Percentiles rank a stretch among this genome's conserved stretches.
Evolutionary conservation across 2,797 vertebrate species (phyloP).

Genomic region (Pipistrellus nathusii): DNA sequence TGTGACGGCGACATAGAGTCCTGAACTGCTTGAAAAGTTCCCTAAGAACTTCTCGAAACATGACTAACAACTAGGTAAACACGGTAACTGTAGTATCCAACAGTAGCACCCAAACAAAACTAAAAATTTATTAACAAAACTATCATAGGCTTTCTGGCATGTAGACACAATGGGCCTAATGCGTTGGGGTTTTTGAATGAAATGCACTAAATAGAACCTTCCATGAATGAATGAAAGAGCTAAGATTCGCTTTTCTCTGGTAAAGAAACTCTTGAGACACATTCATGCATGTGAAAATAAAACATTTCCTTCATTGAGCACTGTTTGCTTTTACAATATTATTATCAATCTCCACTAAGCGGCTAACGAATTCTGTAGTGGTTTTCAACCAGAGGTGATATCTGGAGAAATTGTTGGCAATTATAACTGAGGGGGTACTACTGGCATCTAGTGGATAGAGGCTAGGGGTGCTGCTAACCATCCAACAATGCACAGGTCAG

Average conservation of each 20-base stretch:
- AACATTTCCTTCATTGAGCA: neutral
- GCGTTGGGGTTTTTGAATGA: conserved; percentile 69
- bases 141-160: neutral
- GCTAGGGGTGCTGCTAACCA: neutral
- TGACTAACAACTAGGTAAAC: neutral
- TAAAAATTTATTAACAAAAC: conserved; percentile 36
- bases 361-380: neutral
- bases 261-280: conserved; percentile 22
- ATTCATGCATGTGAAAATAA: neutral
- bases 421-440: neutral
- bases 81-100: neutral
- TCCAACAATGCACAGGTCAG: neutral
- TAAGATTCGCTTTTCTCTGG: conserved; percentile 41
- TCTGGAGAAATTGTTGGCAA: neutral
- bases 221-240: conserved; percentile 42
- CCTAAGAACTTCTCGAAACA: neutral
- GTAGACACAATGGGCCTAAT: conserved; percentile 4
- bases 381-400: neutral
- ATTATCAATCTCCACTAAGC: neutral
- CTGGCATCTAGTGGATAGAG: neutral
- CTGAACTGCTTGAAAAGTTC: conserved; percentile 19
- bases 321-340: neutral
- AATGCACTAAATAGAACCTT: conserved; percentile 25
- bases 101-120: neutral
- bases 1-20: conserved; percentile 20